phyloP scores from a whole-genome alignment of 2,113 vertebrate species.

The Cephalopterus ornatus region DNA sequence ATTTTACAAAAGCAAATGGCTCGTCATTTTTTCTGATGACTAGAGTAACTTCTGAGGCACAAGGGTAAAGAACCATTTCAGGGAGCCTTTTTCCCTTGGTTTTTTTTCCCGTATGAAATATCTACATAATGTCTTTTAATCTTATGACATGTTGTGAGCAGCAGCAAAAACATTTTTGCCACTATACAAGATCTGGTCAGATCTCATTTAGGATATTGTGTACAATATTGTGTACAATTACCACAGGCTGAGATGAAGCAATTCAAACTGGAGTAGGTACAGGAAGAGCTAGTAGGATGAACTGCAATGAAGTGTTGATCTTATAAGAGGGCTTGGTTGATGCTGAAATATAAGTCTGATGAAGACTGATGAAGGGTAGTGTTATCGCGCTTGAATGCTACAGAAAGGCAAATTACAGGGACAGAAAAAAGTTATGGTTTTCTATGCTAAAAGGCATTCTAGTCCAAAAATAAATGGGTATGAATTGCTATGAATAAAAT shows the following conservation, averaged over 20 bases:
- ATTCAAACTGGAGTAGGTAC: background rate
- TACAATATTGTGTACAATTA: background rate
- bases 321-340: background rate
- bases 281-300: background rate
- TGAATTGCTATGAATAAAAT: background rate
- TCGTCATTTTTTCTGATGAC: background rate
- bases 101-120: background rate
- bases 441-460: background rate
- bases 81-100: background rate
- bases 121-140: background rate
- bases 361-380: background rate
- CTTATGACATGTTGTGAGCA: background rate
- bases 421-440: background rate
- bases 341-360: background rate
- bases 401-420: background rate
- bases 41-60: background rate
- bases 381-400: background rate
- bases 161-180: background rate
- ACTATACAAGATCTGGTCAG: background rate
- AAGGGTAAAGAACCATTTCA: background rate
- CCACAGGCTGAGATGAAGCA: background rate
- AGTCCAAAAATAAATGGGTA: constrained; percentile 5
- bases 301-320: background rate
- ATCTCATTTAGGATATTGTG: background rate
- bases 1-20: background rate